A percentile compares a stretch with the other conserved stretches of the same genome.
Conservation (phyloP, 2,113 vertebrate species). For the Plectropomus leopardus region DNA sequence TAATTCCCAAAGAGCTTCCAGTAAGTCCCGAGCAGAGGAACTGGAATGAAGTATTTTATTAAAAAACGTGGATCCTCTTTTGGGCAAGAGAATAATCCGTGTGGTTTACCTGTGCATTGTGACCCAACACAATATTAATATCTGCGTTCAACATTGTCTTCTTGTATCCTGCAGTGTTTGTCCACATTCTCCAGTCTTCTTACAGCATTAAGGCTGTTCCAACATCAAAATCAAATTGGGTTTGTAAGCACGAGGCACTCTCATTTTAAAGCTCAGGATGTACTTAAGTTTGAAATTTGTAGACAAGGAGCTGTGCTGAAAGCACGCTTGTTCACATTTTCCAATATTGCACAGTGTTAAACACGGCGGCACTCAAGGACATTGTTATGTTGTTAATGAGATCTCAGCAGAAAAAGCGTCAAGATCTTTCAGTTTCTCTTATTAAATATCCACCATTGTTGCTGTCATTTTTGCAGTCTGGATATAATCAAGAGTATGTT, state of each 20-base stretch:
- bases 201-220: too few species aligned
- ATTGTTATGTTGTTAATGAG: background rate
- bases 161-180: background rate
- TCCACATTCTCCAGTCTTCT: background rate
- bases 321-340: background rate
- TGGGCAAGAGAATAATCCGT: background rate
- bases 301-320: background rate
- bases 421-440: background rate
- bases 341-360: background rate
- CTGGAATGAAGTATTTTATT: background rate
- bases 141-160: too few species aligned
- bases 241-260: background rate
- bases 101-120: conserved; percentile 4
- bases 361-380: too few species aligned
- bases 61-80: conserved; percentile 9
- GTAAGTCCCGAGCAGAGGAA: conserved; percentile 12
- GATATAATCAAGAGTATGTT: too few species aligned
- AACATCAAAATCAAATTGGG: background rate
- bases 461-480: background rate
- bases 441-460: background rate
- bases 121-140: background rate
- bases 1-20: conserved; percentile 1
- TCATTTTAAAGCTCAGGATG: background rate
- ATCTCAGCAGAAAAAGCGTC: background rate
- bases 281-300: background rate